Evolutionary conservation across 92 coral and sea anemone genomes (phyloP), one percentile per base, ranked within the genome.

Genomic region (Heliopora coerulea): DNA sequence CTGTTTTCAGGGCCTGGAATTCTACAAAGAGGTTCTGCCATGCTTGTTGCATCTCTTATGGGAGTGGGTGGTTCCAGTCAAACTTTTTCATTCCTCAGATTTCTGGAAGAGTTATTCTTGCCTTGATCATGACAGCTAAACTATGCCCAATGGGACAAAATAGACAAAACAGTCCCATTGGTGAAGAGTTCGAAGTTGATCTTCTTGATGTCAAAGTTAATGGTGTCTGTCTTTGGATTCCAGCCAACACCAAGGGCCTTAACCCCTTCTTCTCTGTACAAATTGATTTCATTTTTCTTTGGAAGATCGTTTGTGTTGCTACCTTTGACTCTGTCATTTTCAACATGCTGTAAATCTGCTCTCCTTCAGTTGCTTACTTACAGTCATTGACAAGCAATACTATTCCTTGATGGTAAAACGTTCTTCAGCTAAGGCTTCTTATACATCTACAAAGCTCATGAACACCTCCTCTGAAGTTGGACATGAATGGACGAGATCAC

Each of bases 31-130:
- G 21, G 0, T 28, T 21, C 0, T 6, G 21, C 78, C 83, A 82
- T 0, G 19, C 30, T 10, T 20, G 48, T 12, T 23, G 42, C 69
- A 76, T 64, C 0, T 82, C 62, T 1, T 75, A 76, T 0, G 82
- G 86, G 6, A 75, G 18, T 13, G 86, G 86, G 59, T 82, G 81
- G 19, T 73, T 81, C 85, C 81, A 81, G 56, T 64, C 85, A 30
- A 18, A 81, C 56, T 81, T 17, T 56, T 81, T 74, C 23, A 62
- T 30, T 27, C 66, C 4, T 74, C 75, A 80, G 8, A 73, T 72
- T 8, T 63, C 69, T n/a, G 76, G 82, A 6, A 75, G 35, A 5
- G 69, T 83, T 1, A 82, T 64, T 23, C 61, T 82, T 20, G 82
- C 75, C 26, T 54, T 76, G 61, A 76, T 74, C 0, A 62, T 76